Base-by-base conservation (phyloP, 1,140 invertebrate genomes). In the Drosophila saltans region DNA sequence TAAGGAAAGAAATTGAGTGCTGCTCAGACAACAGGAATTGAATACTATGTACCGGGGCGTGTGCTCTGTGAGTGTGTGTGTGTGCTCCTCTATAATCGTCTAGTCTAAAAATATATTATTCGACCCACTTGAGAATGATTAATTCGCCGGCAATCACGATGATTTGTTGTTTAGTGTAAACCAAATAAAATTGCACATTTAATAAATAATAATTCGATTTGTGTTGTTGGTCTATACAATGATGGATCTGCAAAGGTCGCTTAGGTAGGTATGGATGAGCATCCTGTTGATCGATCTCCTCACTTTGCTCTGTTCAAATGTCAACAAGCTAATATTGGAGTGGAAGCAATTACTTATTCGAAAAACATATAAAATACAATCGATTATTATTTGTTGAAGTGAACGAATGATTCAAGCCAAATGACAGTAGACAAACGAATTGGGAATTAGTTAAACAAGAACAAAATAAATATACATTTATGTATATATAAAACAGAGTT, bases 41-140 rank as follows among this genome's bases (percentile, higher is more conserved):
- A 40, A 40, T 11, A 40, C 9, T 11, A 9, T 11, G 10, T 11
- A 40, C 10, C 39, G 39, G 39, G 16, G 16, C 16, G 16, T 16
- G 16, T 16, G 16, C 16, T 16, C 16, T 16, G 16, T 16, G 16
- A 16, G 16, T 16, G 16, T 16, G 16, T 16, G 16, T 16, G 16
- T 16, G 16, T 16, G 16, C 16, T 16, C 16, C 16, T 5, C 6
- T 10, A 28, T 40, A 9, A 24, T 62, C 43, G 33, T 62, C 43
- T 67, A n/a, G 30, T 45, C 66, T 76, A 86, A 70, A 88, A 79
- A 73, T 85, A 88, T 75, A 62, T 56, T 57, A 67, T 57, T 56
- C 21, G 41, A 33, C 16, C 57, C 79, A 88, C 82, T 85, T 81
- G 79, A 85, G 66, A 79, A 85, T 85, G 82, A 88, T 88, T 88